Base-by-base conservation (phyloP, 2,797 vertebrate genomes). In the Enteromius argenteus region DNA sequence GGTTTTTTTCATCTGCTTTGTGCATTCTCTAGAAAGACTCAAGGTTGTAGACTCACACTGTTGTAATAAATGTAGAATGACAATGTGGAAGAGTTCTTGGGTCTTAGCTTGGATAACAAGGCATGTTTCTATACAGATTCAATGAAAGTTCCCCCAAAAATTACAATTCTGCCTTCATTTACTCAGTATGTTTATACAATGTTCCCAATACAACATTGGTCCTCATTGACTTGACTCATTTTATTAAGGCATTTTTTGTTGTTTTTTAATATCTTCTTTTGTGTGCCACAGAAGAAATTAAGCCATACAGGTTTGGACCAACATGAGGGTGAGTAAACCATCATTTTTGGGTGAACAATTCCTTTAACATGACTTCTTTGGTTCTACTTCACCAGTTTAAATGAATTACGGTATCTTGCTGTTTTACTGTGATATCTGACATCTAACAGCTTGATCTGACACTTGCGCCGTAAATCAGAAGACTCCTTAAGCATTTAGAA, bases 1-100 rank as follows among this genome's bases (percentile, higher is more conserved):
- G 85, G 84, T 91, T 93, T 92, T 87, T 81, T 74, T 53, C 90
- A 86, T 84, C 53, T 86, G 72, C 81, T 87, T 86, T 86, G 86
- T 85, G 62, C 78, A 85, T 86, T 82, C 88, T 91, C 90, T 19
- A 56, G 79, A 89, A 87, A 85, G 89, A 84, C 85, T 87, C 60
- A 64, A 64, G 62, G 77, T 85, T 90, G 80, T 37, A 87, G 79
- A 83, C 88, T 87, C 21, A 93, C 86, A 88, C 74, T 13, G 66
- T 35, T 86, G 89, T 86, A 91, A 83, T 88, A 90, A 27, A 23
- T 60, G 56, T 60, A 13, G 88, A 84, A 85, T 81, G 53, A 86
- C 30, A 39, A 66, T 58, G 87, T 87, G 85, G 73, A 69, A n/a
- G 11, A 44, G 53, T 23, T 72, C 37, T 64, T 32, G 7, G 27